A percentile compares a stretch with the other conserved stretches of the same genome.
These are phyloP conservation scores for Bettongia penicillata DNA, from an alignment of 2,113 vertebrate species.

Conservation along the genomic window DNA sequence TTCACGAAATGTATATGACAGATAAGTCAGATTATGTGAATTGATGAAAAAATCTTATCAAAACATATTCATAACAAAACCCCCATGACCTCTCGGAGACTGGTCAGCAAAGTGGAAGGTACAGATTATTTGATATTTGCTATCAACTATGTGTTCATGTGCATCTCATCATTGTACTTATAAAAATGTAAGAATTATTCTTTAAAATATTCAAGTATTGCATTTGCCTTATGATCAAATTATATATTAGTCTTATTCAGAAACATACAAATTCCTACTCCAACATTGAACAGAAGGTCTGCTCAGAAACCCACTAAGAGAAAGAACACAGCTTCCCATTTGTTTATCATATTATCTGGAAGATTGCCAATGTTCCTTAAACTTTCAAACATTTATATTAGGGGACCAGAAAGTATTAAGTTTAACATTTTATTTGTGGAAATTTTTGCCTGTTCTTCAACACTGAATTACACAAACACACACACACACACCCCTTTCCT, in stretches of 20 bases:
- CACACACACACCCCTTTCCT: neutral
- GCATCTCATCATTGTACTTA: neutral
- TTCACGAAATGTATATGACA: neutral
- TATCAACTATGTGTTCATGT: neutral
- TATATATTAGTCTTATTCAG: slow-evolving; percentile 40
- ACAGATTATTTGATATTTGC: neutral
- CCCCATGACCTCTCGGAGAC: neutral
- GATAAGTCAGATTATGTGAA: neutral
- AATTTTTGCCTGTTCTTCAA: neutral
- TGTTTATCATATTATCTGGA: slow-evolving; percentile 13
- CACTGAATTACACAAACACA: neutral
- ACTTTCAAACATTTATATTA: slow-evolving; percentile 21
- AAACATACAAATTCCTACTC: slow-evolving; percentile 38
- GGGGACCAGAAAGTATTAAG: neutral
- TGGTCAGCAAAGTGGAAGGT: neutral
- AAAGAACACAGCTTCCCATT: neutral
- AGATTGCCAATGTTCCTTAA: slow-evolving; percentile 5
- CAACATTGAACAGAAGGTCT: neutral
- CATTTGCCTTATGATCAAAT: slow-evolving; percentile 45
- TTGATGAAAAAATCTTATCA: neutral
- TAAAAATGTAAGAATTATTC: slow-evolving; percentile 25
- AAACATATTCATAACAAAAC: neutral
- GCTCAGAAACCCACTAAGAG: slow-evolving; percentile 16
- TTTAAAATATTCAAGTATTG: neutral
- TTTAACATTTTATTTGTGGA: neutral